Base-by-base conservation (phyloP, 2,888 invertebrate species). In the Oligia latruncula region DNA sequence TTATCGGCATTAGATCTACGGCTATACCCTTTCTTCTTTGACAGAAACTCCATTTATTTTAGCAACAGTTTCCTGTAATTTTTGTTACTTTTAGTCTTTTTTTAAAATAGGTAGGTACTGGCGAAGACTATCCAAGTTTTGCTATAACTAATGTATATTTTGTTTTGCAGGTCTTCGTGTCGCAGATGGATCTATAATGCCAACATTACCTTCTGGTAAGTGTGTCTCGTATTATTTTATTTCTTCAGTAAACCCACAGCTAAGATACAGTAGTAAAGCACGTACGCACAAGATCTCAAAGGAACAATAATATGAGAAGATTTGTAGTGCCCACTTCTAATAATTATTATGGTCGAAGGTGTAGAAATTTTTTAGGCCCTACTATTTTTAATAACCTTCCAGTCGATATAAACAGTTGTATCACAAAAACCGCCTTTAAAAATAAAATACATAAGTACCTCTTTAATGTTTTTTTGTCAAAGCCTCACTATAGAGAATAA, bases 171-270 rank as follows among this genome's bases (percentile, higher is more conserved):
- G 97, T 81, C 95, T 97, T 1, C 94, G 97, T 67, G 97, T 98
- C 0, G 96, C 97, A 66, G 97, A 98, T 87, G 97, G 97, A 1
- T 97, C 98, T 4, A 96, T 98, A 49, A 97, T 97, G 96, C 97
- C 97, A 0, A 95, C 94, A 64, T 95, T 97, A 68, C 90, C 94
- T 23, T 92, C 93, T 8, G 93, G 97, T 97, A 90, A 93, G 81
- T 71, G 13, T 46, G 13, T 46, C 46, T 46, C 46, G 15, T 49
- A 49, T 0, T 49, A 35, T 70, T 71, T 49, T 11, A 70, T 52
- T 49, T 23, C 6, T 29, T 49, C 20, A 8, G 4, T 49, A 49
- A 29, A 29, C n/a, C 3, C 1, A 29, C 6, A 68, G 29, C 8
- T 35, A 52, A 71, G 4, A 23, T 71, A 20, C 6, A 20, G 0